These are phyloP conservation scores for Drosophila elegans DNA, from an alignment of 1,140 invertebrate species.

Conservation along the genomic window DNA sequence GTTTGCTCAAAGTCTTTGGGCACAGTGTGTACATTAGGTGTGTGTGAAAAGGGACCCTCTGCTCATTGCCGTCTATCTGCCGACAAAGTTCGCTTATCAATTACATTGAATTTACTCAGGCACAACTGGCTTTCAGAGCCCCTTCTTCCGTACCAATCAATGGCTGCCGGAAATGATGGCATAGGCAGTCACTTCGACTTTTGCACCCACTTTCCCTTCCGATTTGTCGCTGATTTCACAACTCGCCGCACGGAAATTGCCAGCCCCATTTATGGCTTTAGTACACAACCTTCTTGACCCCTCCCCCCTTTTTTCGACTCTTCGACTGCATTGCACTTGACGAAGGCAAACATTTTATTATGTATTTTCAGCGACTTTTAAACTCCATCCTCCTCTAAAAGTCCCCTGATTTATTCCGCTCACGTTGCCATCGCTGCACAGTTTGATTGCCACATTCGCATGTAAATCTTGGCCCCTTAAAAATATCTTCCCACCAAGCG, in stretches of 20 bases:
- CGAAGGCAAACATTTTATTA: slow-evolving; percentile 34
- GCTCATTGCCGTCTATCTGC: slow-evolving; percentile 12
- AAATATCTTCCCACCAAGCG: slow-evolving; percentile 2
- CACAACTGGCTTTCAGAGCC: slow-evolving; percentile 2
- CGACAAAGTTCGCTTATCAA: slow-evolving; percentile 45
- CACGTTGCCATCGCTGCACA: slow-evolving; percentile 49
- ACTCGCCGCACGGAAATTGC: slow-evolving; percentile 55
- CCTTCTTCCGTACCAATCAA: slow-evolving; percentile 35
- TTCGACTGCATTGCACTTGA: slow-evolving; percentile 30
- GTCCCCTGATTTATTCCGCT: slow-evolving; percentile 49
- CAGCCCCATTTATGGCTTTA: slow-evolving; percentile 48
- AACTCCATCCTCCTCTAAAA: slow-evolving; percentile 3
- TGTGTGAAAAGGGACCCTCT: slow-evolving; percentile 7
- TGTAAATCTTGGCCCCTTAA: slow-evolving; percentile 43
- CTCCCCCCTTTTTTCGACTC: not conserved
- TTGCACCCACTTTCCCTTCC: slow-evolving; percentile 7
- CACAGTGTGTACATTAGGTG: not conserved
- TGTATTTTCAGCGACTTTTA: slow-evolving; percentile 14
- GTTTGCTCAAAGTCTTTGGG: slow-evolving; percentile 31
- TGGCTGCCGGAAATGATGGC: slow-evolving; percentile 57
- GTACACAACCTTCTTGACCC: slow-evolving; percentile 1
- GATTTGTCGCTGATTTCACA: slow-evolving; percentile 51
- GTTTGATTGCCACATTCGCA: slow-evolving; percentile 54
- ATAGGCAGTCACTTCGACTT: slow-evolving; percentile 40
- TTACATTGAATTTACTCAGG: slow-evolving; percentile 49